phyloP scores from a whole-genome alignment of 2,888 invertebrate genomes.

The Epicampocera succincta region DNA sequence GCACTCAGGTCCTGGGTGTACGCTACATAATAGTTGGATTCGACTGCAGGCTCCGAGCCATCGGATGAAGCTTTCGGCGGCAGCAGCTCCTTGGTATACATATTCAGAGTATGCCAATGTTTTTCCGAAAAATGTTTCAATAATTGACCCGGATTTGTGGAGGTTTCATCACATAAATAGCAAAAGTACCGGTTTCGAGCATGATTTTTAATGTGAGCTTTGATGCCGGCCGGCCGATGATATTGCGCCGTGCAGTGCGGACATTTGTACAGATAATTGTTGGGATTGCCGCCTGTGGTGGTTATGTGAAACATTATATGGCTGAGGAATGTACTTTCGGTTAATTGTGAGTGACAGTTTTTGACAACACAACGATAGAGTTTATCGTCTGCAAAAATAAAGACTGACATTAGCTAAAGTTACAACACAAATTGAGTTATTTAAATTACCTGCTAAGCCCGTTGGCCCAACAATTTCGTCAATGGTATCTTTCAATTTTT shows the following conservation, averaged over 20 bases:
- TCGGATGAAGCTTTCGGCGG: conserved; percentile 27
- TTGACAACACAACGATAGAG: conserved; percentile 74
- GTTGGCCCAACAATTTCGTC: conserved; percentile 72
- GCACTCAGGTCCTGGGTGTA: conserved; percentile 77
- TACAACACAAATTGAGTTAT: too few relatives aligned
- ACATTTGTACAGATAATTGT: conserved; percentile 71
- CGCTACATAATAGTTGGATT: conserved; percentile 80
- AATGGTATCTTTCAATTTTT: conserved; percentile 72
- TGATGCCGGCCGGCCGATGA: conserved; percentile 76
- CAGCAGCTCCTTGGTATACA: conserved; percentile 57
- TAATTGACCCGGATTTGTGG: conserved; percentile 74
- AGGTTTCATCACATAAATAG: conserved; percentile 83
- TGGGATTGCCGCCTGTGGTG: conserved; percentile 64
- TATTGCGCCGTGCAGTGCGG: conserved; percentile 71
- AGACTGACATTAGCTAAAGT: too few relatives aligned
- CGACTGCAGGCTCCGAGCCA: conserved; percentile 17
- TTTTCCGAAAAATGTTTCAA: conserved; percentile 83
- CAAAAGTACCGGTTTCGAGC: conserved; percentile 84
- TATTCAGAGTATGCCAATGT: conserved; percentile 80
- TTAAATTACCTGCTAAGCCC: conserved; percentile 70
- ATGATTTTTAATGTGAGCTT: conserved; percentile 85
- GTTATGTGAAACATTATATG: conserved; percentile 74
- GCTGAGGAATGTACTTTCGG: conserved; percentile 72
- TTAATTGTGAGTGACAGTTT: conserved; percentile 72
- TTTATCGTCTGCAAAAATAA: conserved; percentile 70